Evolutionary conservation across 2,113 vertebrate species (phyloP).

Genomic region (Elaphurus davidianus): DNA sequence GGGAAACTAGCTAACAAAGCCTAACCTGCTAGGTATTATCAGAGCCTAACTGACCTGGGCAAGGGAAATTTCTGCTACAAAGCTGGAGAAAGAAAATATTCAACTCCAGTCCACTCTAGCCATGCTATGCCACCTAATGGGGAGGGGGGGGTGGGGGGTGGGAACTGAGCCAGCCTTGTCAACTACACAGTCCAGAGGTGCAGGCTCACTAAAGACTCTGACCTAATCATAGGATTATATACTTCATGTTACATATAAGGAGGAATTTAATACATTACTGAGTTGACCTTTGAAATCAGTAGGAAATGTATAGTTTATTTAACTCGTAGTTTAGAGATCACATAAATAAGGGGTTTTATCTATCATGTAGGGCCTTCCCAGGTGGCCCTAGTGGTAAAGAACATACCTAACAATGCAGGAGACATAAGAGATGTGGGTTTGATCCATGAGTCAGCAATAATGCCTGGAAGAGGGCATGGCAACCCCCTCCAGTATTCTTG

Average conservation of each 20-base stretch:
- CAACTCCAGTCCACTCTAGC: not conserved
- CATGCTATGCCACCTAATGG: not conserved
- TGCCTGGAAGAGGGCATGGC: not conserved
- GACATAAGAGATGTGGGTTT: not conserved
- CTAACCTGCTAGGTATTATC: not conserved
- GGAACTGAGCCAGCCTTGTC: not conserved
- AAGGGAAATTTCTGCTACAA: not conserved
- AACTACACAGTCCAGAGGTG: not conserved
- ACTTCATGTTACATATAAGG: not conserved
- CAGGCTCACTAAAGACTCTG: not conserved
- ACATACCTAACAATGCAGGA: not conserved
- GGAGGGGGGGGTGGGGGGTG: fast-evolving
- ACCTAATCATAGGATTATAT: not conserved
- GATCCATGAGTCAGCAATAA: not conserved
- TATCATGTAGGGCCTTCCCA: not conserved
- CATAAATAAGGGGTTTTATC: not conserved
- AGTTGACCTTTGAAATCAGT: not conserved
- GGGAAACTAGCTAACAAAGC: not conserved
- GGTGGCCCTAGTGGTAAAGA: not conserved
- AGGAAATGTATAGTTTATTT: not conserved
- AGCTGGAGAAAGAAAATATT: not conserved
- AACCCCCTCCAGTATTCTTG: not conserved
- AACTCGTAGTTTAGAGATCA: not conserved
- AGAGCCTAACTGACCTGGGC: not conserved
- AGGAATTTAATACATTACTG: not conserved